Evolutionary conservation across 2,113 vertebrate species (phyloP), one percentile per base, ranked within the genome.

Genomic region (Chloebia gouldiae): DNA sequence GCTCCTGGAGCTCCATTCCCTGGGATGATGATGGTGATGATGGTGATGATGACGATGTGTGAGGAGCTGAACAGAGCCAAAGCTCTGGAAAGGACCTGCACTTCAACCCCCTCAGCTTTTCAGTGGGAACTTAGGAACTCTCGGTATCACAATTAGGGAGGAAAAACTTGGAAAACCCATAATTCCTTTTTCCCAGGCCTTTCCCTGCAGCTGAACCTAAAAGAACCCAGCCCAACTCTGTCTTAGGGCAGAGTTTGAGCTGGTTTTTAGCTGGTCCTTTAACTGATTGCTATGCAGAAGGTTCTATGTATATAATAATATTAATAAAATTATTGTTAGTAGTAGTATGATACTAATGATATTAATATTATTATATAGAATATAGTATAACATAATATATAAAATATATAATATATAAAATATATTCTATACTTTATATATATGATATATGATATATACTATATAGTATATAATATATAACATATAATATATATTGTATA

Each of bases 51-150:
- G 82, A 81, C 45, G 88, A 88, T 65, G 90, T 93, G 88, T 63
- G 63, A 95, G 71, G 54, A 88, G 76, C 37, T 22, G 69, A 94
- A 64, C 42, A 73, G 82, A 93, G 85, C 86, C 95, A 93, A 81
- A 86, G 61, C 5, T 45, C 80, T 70, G 56, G 7, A 24, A 73
- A 88, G 68, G 39, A 50, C 71, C 85, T 25, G 13, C 51, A 60
- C 53, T 65, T 90, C 79, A 66, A 83, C 53, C 17, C 45, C 42
- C 75, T 54, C 50, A 14, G 56, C 92, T 71, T 70, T 78, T 70
- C 40, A 42, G 54, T 63, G 8, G 35, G 80, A 78, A 28, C 19
- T 2, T 2, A 73, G 79, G 59, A 49, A 66, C 35, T 35, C 75
- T 33, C 10, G 59, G 82, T 42, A 63, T 54, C 59, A 42, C 85